Percentiles rank a stretch among this genome's conserved stretches.
phyloP scores from a whole-genome alignment of 2,888 invertebrate species.

The Cheilosia pagana region DNA sequence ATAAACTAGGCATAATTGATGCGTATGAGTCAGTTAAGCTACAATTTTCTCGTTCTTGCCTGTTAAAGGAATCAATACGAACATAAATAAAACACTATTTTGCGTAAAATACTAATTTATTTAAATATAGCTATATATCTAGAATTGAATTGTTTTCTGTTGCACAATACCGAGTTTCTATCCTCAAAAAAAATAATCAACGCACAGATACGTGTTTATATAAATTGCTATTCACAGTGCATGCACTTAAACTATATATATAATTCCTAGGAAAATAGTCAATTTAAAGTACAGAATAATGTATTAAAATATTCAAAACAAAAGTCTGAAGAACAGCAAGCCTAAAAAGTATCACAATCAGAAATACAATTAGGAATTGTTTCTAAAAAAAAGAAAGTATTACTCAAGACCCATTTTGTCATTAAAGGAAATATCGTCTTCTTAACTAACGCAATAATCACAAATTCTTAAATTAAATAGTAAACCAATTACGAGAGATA shows the following conservation, averaged over 20 bases:
- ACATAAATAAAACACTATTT: conserved; percentile 38
- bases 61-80: neutral
- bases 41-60: neutral
- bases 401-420: neutral
- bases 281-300: conserved; percentile 26
- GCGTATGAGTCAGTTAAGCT: too few species aligned
- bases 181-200: conserved; percentile 30
- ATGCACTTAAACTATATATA: conserved; percentile 44
- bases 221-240: conserved; percentile 49
- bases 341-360: conserved; percentile 67
- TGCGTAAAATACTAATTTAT: conserved; percentile 64
- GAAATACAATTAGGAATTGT: conserved; percentile 45
- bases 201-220: conserved; percentile 11
- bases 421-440: neutral
- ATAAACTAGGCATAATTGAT: too few species aligned
- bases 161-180: conserved; percentile 53
- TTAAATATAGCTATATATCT: conserved; percentile 54
- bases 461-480: conserved; percentile 16
- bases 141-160: conserved; percentile 42
- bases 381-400: neutral
- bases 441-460: conserved; percentile 3
- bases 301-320: conserved; percentile 1
- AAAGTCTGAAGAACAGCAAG: conserved; percentile 2
- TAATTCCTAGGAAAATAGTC: conserved; percentile 46
- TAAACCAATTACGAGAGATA: conserved; percentile 18